Conservation (phyloP, 2,888 invertebrate genomes). For the Bruchidius siliquastri region DNA sequence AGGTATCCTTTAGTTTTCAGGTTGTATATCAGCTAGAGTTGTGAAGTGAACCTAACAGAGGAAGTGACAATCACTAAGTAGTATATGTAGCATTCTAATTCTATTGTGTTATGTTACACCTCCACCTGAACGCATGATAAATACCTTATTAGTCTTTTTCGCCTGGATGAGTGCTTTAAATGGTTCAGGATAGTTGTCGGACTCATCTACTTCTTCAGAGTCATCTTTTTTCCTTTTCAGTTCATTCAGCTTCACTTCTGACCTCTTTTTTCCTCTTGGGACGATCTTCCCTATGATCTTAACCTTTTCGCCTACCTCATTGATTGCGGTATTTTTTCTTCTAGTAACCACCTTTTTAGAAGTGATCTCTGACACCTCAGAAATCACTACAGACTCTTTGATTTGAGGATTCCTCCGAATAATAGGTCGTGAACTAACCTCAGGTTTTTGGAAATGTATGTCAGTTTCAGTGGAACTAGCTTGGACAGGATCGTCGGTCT, state of each 20-base stretch:
- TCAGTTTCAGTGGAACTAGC: slow-evolving; percentile 34
- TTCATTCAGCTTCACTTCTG: slow-evolving; percentile 27
- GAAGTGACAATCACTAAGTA: no score
- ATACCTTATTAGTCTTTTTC: slow-evolving; percentile 41
- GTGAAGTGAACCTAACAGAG: no score
- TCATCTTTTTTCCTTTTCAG: slow-evolving; percentile 28
- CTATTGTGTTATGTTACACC: no score
- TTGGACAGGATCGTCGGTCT: slow-evolving; percentile 23
- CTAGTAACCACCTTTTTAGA: slow-evolving; percentile 37
- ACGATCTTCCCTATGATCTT: slow-evolving; percentile 8
- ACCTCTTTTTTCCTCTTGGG: slow-evolving; percentile 30
- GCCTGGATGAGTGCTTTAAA: slow-evolving; percentile 62
- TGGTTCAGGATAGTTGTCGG: slow-evolving; percentile 61
- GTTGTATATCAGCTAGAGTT: no score
- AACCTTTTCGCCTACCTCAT: not conserved
- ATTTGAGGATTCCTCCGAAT: slow-evolving; percentile 22
- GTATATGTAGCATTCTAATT: no score
- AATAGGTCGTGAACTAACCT: slow-evolving; percentile 13
- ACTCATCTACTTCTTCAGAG: slow-evolving; percentile 56
- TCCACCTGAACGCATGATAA: not conserved
- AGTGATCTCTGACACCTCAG: slow-evolving; percentile 40
- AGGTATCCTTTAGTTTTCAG: no score
- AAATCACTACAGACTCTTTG: slow-evolving; percentile 40
- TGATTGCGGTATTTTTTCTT: slow-evolving; percentile 16
- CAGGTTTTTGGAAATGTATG: slow-evolving; percentile 28